Evolutionary conservation across 2,888 invertebrate species (phyloP), one percentile per base, ranked within the genome.

Genomic region (Alloplasta piceator): DNA sequence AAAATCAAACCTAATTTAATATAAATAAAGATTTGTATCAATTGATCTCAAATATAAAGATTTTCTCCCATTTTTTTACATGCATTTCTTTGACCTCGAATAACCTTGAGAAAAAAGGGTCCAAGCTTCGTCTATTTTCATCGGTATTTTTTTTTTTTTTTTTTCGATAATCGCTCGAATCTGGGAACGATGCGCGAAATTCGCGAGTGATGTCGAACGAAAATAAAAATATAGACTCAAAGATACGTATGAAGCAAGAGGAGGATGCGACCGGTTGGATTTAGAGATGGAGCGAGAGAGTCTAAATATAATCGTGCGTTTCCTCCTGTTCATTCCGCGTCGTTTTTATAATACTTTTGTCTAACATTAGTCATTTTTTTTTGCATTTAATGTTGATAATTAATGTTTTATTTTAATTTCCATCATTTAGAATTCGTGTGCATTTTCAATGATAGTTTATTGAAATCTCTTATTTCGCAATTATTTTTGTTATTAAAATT

Each of bases 261-360:
- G 38, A 26, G 43, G 36, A 68, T 48, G 70, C 39, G 70, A 52
- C 50, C 38, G 26, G 12, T 10, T 48, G 48, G 52, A 58, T 55
- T 38, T 12, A 63, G n/a, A 6, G 63, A 43, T 38, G 50, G 60
- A 60, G 60, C 52, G 52, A 38, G 56, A 48, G 39, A 56, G 72
- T 60, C 68, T 72, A 76, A 82, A 82, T 79, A 82, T 79, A 81
- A 70, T 67, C 48, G 55, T 26, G 26, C 41, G n/a, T 70, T 56
- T 68, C 63, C 80, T 68, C 41, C 73, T 81, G 81, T 82, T 72
- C 78, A 82, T 77, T 72, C 72, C 60, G 72, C 75, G 39, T 70
- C 67, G 78, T 52, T 38, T 75, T 43, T 41, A 58, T 56, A 16
- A 66, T 48, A 60, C 56, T 78, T 61, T 64, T 9, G 48, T 50